Percentiles rank a stretch among this genome's conserved stretches.
These are phyloP conservation scores for Crioceris asparagi DNA, from an alignment of 2,888 invertebrate species.

Conservation along the genomic window DNA sequence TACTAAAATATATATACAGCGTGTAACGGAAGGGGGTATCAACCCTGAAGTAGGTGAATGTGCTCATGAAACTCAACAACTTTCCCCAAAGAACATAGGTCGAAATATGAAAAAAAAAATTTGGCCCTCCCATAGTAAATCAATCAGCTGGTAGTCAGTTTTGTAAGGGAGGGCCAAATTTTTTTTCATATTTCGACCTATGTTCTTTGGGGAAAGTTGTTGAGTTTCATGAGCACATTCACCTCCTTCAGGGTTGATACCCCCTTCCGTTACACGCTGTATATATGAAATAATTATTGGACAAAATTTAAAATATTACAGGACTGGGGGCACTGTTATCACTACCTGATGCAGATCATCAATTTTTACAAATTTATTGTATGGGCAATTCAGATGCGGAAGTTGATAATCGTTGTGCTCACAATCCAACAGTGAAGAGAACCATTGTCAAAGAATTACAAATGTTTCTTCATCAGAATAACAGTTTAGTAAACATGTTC, in stretches of 20 bases:
- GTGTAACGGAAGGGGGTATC: no score
- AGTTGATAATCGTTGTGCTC: conserved; percentile 4
- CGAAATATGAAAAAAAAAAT: no score
- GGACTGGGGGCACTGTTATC: conserved; percentile 4
- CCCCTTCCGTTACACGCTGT: neutral
- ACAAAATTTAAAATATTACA: no score
- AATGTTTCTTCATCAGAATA: conserved; percentile 20
- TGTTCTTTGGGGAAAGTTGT: neutral
- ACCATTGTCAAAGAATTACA: conserved; percentile 21
- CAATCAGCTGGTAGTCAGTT: no score
- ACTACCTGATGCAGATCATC: conserved; percentile 2
- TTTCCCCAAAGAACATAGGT: no score
- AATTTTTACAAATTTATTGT: conserved; percentile 7
- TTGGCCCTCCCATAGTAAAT: no score
- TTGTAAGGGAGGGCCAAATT: no score
- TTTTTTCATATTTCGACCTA: no score
- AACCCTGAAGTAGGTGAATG: neutral
- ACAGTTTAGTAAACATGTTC: conserved; percentile 27
- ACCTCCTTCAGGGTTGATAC: neutral
- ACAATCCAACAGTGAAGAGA: conserved; percentile 17
- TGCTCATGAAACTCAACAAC: neutral
- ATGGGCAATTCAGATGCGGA: conserved; percentile 5
- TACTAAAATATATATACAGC: neutral
- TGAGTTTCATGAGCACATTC: neutral
- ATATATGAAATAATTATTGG: no score